Percentiles rank a stretch among this genome's conserved stretches.
Conservation (phyloP, 2,113 vertebrate genomes). For the Amphilophus citrinellus region DNA sequence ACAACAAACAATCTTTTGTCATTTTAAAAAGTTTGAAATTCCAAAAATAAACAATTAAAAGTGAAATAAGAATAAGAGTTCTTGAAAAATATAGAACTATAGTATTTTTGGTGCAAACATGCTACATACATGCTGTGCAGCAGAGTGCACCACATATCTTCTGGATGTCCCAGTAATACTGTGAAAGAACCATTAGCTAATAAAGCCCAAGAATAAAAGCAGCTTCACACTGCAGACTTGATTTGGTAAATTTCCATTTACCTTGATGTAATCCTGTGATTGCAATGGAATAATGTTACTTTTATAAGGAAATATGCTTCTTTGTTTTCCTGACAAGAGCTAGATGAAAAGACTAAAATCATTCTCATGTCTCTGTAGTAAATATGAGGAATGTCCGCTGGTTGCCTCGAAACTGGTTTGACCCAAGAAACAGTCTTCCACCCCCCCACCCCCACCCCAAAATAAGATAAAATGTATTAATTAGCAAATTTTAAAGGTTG, state of each 20-base stretch:
- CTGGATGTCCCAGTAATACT: too few relatives aligned
- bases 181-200: too few relatives aligned
- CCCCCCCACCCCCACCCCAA: neutral
- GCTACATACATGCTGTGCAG: too few relatives aligned
- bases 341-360: neutral
- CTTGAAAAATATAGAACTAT: neutral
- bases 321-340: neutral
- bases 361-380: neutral
- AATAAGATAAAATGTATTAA: neutral
- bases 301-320: neutral
- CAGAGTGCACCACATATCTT: too few relatives aligned
- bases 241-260: neutral
- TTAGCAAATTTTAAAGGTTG: neutral
- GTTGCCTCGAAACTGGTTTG: conserved; percentile 34
- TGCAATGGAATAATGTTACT: neutral
- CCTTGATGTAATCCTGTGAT: neutral
- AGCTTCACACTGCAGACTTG: neutral
- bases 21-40: too few relatives aligned
- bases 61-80: neutral
- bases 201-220: neutral
- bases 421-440: neutral
- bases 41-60: neutral
- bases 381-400: neutral
- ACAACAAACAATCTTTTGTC: neutral
- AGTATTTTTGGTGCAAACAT: neutral